phyloP scores from a whole-genome alignment of 2,113 vertebrate species.

The Paradoxurus hermaphroditus region DNA sequence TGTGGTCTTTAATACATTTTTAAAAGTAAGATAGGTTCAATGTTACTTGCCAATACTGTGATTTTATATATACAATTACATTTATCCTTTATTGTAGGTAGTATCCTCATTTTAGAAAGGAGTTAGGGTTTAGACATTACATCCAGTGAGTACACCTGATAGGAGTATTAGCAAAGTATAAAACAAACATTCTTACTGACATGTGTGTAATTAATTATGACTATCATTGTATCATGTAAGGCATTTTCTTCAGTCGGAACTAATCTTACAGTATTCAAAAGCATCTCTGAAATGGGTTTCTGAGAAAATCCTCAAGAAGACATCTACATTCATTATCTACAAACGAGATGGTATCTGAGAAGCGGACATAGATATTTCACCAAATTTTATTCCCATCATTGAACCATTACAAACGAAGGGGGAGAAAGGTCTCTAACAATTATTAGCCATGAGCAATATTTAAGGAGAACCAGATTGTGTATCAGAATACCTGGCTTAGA shows the following conservation, averaged over 20 bases:
- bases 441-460: background rate
- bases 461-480: background rate
- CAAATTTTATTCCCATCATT: background rate
- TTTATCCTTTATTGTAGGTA: background rate
- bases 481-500: background rate
- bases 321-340: background rate
- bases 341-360: background rate
- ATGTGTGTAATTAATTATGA: background rate
- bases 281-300: background rate
- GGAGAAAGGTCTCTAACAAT: background rate
- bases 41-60: background rate
- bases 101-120: background rate
- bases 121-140: background rate
- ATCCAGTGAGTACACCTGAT: background rate
- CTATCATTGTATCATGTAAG: background rate
- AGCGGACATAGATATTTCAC: background rate
- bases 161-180: background rate
- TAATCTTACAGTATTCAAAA: background rate
- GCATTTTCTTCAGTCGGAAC: background rate
- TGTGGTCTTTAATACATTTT: background rate
- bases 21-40: background rate
- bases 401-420: background rate
- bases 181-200: background rate
- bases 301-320: background rate
- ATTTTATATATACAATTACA: background rate